These are phyloP conservation scores for Chamaetylas fuelleborni DNA, from an alignment of 2,113 vertebrate species.

Conservation along the genomic window DNA sequence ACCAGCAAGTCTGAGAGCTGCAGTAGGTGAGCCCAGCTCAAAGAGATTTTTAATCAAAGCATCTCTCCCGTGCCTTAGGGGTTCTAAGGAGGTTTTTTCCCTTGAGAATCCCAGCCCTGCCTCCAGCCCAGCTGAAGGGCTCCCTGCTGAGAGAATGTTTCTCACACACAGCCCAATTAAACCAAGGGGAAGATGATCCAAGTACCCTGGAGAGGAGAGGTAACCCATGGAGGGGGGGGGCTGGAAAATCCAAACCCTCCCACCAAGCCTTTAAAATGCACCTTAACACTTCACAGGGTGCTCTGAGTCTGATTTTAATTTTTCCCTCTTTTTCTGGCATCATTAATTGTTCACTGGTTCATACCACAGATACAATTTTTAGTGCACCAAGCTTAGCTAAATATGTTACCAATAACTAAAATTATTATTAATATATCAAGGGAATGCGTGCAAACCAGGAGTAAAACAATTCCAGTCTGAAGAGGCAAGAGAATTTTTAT, in stretches of 20 bases:
- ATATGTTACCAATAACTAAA: neutral
- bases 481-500: neutral
- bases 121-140: neutral
- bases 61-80: neutral
- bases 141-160: neutral
- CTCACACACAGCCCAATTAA: neutral
- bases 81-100: neutral
- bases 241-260: neutral
- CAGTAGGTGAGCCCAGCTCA: neutral
- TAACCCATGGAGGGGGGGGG: neutral
- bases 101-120: neutral
- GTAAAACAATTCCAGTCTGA: neutral
- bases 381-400: neutral
- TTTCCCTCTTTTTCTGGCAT: neutral
- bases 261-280: neutral
- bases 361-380: neutral
- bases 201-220: neutral
- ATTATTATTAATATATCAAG: neutral
- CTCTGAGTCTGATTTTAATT: neutral
- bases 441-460: neutral
- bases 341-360: neutral
- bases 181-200: neutral
- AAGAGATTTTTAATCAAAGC: neutral
- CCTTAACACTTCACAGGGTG: neutral
- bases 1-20: neutral